These are phyloP conservation scores for Oreochromis grahami DNA, from an alignment of 2,797 vertebrate species.

Conservation along the genomic window DNA sequence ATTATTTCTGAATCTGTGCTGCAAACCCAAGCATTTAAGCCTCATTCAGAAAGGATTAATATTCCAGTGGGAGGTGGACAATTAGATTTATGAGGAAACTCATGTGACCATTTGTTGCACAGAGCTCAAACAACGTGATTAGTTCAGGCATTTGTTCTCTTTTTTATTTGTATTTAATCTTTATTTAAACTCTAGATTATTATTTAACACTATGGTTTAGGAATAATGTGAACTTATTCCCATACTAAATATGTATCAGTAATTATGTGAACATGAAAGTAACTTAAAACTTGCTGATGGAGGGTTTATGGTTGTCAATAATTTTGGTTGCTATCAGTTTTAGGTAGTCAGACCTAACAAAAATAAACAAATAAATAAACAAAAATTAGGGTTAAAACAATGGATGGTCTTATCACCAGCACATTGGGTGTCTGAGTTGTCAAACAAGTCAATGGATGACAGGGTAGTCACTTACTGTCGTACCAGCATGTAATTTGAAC, in stretches of 20 bases:
- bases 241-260: background rate
- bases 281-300: background rate
- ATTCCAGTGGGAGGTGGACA: background rate
- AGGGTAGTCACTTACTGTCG: background rate
- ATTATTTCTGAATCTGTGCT: slow-evolving; percentile 4
- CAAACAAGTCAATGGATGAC: background rate
- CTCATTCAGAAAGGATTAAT: slow-evolving; percentile 18
- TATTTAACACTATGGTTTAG: background rate
- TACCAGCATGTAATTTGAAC: background rate
- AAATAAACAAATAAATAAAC: background rate
- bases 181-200: background rate
- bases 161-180: background rate
- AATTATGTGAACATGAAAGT: background rate
- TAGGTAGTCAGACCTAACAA: background rate
- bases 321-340: background rate
- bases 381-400: background rate
- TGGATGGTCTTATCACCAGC: background rate
- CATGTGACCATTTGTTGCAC: background rate
- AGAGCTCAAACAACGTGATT: background rate
- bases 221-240: background rate
- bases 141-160: background rate
- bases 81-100: background rate
- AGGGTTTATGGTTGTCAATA: background rate
- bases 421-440: background rate
- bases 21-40: slow-evolving; percentile 5